phyloP scores from a whole-genome alignment of 2,888 invertebrate species.

The Ypsolopha scabrella region DNA sequence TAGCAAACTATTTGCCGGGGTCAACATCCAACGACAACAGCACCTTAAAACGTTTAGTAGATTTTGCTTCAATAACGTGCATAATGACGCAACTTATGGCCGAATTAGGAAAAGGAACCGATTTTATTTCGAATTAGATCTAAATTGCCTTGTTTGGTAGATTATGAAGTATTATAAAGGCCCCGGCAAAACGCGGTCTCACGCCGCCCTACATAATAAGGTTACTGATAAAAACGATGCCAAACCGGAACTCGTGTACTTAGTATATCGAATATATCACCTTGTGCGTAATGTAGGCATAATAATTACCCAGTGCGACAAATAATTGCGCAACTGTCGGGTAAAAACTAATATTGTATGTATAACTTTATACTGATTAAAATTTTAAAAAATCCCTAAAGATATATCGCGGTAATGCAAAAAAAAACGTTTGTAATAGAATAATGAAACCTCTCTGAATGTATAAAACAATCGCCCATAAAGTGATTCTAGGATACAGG shows the following conservation, averaged over 20 bases:
- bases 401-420: slow-evolving; percentile 55
- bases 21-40: too few species aligned
- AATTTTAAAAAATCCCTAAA: slow-evolving; percentile 52
- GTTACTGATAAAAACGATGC: slow-evolving; percentile 59
- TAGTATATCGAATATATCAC: slow-evolving; percentile 60
- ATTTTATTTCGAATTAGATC: neutral
- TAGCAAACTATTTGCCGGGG: too few species aligned
- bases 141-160: too few species aligned
- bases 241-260: slow-evolving; percentile 63
- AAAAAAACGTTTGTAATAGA: slow-evolving; percentile 47
- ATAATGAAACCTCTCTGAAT: slow-evolving; percentile 62
- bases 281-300: slow-evolving; percentile 53
- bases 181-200: neutral
- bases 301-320: slow-evolving; percentile 31
- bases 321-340: slow-evolving; percentile 23
- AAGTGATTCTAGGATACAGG: slow-evolving; percentile 93
- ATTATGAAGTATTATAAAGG: neutral
- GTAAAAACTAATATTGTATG: slow-evolving; percentile 45
- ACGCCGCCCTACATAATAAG: slow-evolving; percentile 20
- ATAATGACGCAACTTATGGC: too few species aligned
- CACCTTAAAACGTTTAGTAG: too few species aligned
- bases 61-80: too few species aligned
- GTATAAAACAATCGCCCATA: slow-evolving; percentile 71
- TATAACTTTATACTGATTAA: slow-evolving; percentile 60
- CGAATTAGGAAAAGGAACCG: too few species aligned